These are phyloP conservation scores for Synanthedon vespiformis DNA, from an alignment of 2,888 invertebrate species.

Conservation along the genomic window DNA sequence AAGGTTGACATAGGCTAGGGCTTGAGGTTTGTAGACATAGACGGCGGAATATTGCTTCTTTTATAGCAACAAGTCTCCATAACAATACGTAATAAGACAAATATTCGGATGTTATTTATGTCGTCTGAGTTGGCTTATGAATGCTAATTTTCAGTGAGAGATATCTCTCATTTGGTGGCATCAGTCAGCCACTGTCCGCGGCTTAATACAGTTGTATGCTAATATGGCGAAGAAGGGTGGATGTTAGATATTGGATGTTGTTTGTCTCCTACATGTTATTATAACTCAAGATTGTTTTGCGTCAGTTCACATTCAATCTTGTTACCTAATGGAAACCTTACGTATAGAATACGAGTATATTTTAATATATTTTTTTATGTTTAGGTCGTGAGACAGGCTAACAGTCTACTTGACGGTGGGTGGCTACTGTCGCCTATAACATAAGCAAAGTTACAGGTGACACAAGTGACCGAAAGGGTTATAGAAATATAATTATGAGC, in stretches of 20 bases:
- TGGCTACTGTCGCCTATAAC: no score
- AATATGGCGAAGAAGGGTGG: slow-evolving; percentile 11
- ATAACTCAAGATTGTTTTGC: not conserved
- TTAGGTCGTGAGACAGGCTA: no score
- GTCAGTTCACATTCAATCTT: not conserved
- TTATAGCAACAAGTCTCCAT: not conserved
- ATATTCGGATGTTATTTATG: slow-evolving; percentile 58
- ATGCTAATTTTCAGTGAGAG: slow-evolving; percentile 55
- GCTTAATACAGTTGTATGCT: slow-evolving; percentile 30
- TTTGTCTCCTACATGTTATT: not conserved
- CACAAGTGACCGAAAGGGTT: no score
- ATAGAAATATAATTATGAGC: no score
- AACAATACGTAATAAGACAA: slow-evolving; percentile 20
- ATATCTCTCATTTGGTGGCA: slow-evolving; percentile 51
- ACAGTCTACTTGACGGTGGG: no score
- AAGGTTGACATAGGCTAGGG: no score
- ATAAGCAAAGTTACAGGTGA: no score
- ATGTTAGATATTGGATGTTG: slow-evolving; percentile 4
- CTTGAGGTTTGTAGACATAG: no score
- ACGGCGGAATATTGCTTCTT: no score
- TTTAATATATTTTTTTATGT: no score
- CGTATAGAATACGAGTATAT: no score
- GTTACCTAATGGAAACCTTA: not conserved
- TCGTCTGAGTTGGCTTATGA: slow-evolving; percentile 53
- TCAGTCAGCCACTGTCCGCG: slow-evolving; percentile 39